A percentile compares a stretch with the other conserved stretches of the same genome.
phyloP scores from a whole-genome alignment of 2,797 vertebrate genomes.

The Coregonus ussuriensis region DNA sequence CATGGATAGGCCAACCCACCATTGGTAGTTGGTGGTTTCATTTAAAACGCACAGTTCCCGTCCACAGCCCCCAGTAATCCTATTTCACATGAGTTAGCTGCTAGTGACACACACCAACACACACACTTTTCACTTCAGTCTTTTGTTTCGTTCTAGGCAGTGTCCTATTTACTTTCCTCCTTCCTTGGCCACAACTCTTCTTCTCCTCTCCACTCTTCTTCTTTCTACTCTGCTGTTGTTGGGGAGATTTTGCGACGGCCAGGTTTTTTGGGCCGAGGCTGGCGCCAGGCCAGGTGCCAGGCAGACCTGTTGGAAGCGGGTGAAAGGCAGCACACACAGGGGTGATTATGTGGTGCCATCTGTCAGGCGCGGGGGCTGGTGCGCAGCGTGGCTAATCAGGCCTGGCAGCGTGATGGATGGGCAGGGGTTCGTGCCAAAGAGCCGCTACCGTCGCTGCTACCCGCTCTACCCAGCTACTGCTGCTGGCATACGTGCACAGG shows the following conservation, averaged over 20 bases:
- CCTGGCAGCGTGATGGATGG: slow-evolving; percentile 99
- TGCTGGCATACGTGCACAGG: slow-evolving; percentile 45
- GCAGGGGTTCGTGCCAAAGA: slow-evolving; percentile 92
- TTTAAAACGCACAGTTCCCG: background rate
- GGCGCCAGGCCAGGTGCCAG: slow-evolving; percentile 95
- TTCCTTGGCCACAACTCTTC: background rate
- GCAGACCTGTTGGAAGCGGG: slow-evolving; percentile 99
- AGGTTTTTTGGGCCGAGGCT: slow-evolving; percentile 51
- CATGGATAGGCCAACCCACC: too few relatives aligned
- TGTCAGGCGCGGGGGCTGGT: slow-evolving; percentile 95
- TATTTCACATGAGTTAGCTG: background rate
- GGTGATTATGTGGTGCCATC: slow-evolving; percentile 99
- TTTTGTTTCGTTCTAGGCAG: background rate
- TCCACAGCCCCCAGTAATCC: too few relatives aligned
- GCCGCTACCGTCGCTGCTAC: slow-evolving; percentile 74
- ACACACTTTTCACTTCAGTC: background rate
- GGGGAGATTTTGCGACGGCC: slow-evolving; percentile 51
- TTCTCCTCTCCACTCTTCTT: background rate
- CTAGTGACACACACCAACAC: background rate
- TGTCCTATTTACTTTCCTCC: background rate
- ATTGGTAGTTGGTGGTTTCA: background rate
- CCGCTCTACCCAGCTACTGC: background rate
- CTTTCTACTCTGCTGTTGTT: slow-evolving; percentile 44
- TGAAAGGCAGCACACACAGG: slow-evolving; percentile 94
- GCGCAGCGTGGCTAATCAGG: slow-evolving; percentile 99